Conservation (phyloP, 2,888 invertebrate species). For the Ichneumoninae sp. region DNA sequence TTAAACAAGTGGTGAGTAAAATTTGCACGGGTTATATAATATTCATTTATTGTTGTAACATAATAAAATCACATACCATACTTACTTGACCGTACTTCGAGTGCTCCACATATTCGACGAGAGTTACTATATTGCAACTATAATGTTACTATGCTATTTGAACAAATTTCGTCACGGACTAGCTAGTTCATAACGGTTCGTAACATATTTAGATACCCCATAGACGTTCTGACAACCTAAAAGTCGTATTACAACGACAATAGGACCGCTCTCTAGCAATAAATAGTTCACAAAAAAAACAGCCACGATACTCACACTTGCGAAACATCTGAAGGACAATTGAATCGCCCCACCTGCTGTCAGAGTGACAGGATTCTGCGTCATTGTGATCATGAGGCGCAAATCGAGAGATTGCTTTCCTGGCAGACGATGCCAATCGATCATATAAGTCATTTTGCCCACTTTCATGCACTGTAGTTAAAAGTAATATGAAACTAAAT, state of each 20-base stretch:
- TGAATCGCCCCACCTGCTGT: conserved; percentile 68
- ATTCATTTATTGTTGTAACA: background rate
- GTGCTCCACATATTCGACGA: background rate
- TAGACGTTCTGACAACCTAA: conserved; percentile 23
- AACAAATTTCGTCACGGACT: background rate
- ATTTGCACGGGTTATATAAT: background rate
- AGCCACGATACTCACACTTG: conserved; percentile 11
- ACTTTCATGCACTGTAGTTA: conserved; percentile 70
- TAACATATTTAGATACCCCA: conserved; percentile 24
- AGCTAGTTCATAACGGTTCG: conserved; percentile 28
- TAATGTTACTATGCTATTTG: background rate
- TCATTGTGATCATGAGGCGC: conserved; percentile 58
- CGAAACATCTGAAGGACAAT: conserved; percentile 56
- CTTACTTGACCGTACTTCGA: background rate
- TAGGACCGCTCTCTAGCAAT: background rate
- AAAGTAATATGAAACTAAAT: background rate
- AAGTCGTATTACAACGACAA: background rate
- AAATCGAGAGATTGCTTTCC: conserved; percentile 39
- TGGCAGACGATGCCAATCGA: conserved; percentile 66
- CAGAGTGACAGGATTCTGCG: conserved; percentile 51
- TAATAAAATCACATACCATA: background rate
- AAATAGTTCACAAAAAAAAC: background rate
- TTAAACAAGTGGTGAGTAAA: background rate
- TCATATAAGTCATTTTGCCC: conserved; percentile 71
- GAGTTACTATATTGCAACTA: background rate